A percentile compares a stretch with the other conserved stretches of the same genome.
phyloP scores from a whole-genome alignment of 1,140 invertebrate genomes.

The Olivierus martensii region DNA sequence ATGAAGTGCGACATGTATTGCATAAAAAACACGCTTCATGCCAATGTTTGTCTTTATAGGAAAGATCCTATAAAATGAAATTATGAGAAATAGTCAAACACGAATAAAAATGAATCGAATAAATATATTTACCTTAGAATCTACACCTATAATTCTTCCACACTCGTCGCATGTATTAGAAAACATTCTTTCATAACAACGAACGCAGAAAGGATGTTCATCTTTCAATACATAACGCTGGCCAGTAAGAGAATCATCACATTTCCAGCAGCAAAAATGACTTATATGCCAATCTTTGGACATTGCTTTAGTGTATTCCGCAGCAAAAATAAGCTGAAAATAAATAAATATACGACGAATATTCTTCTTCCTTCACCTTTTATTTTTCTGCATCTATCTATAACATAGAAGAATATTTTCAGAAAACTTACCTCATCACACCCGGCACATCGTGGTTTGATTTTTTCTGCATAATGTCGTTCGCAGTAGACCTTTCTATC shows the following conservation, averaged over 20 bases:
- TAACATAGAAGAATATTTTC: background rate
- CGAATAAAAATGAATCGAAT: too few species aligned
- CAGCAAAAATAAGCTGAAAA: constrained; percentile 95
- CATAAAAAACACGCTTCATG: constrained; percentile 98
- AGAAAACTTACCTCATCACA: constrained; percentile 79
- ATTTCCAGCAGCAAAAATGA: constrained; percentile 97
- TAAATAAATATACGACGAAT: background rate
- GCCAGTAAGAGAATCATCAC: constrained; percentile 91
- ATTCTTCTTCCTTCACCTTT: too few species aligned
- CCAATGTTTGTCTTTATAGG: constrained; percentile 99
- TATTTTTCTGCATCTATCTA: too few species aligned
- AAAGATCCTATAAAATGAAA: constrained; percentile 68
- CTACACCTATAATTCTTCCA: constrained; percentile 94
- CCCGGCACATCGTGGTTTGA: constrained; percentile 79
- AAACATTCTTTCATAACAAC: constrained; percentile 97
- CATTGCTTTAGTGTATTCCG: constrained; percentile 99
- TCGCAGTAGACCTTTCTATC: constrained; percentile 79
- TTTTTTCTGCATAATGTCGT: constrained; percentile 83
- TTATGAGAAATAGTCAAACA: background rate
- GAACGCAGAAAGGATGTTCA: constrained; percentile 98
- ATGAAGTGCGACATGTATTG: constrained; percentile 87
- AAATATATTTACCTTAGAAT: constrained; percentile 74
- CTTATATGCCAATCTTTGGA: constrained; percentile 98
- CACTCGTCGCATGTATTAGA: constrained; percentile 98
- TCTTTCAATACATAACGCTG: constrained; percentile 95